Evolutionary conservation across 2,888 invertebrate species (phyloP).

Genomic region (Tridacna crocea): DNA sequence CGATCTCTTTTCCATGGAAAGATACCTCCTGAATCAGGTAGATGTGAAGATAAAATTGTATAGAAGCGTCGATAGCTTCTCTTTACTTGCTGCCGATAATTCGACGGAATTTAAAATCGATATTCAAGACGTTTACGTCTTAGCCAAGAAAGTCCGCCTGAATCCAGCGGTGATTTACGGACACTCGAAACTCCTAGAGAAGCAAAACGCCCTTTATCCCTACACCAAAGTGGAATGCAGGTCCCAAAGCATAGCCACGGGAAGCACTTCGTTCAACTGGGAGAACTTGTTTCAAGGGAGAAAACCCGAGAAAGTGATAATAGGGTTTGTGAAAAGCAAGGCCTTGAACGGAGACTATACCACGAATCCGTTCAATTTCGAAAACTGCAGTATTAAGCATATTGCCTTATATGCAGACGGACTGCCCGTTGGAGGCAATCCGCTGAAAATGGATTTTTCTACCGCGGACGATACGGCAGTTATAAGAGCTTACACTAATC

Average conservation of each 20-base stretch:
- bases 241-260: conserved; percentile 45
- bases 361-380: conserved; percentile 57
- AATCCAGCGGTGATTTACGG: conserved; percentile 55
- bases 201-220: conserved; percentile 39
- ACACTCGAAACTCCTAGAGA: conserved; percentile 45
- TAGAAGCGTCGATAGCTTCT: conserved; percentile 9
- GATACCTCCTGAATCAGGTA: conserved; percentile 28
- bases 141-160: conserved; percentile 44
- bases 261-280: conserved; percentile 47
- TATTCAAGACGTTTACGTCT: conserved; percentile 37
- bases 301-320: conserved; percentile 30
- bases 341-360: conserved; percentile 46
- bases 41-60: conserved; percentile 25
- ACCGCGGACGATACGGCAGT: neutral
- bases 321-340: conserved; percentile 48
- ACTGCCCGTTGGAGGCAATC: conserved; percentile 47
- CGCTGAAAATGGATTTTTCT: conserved; percentile 30
- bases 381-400: conserved; percentile 45
- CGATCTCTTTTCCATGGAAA: conserved; percentile 22
- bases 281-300: conserved; percentile 40
- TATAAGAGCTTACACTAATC: conserved; percentile 35
- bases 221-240: conserved; percentile 39
- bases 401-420: conserved; percentile 48
- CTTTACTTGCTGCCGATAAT: conserved; percentile 8
- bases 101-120: conserved; percentile 19